These are phyloP conservation scores for Mobula birostris DNA, from an alignment of 2,113 vertebrate genomes.

Conservation along the genomic window DNA sequence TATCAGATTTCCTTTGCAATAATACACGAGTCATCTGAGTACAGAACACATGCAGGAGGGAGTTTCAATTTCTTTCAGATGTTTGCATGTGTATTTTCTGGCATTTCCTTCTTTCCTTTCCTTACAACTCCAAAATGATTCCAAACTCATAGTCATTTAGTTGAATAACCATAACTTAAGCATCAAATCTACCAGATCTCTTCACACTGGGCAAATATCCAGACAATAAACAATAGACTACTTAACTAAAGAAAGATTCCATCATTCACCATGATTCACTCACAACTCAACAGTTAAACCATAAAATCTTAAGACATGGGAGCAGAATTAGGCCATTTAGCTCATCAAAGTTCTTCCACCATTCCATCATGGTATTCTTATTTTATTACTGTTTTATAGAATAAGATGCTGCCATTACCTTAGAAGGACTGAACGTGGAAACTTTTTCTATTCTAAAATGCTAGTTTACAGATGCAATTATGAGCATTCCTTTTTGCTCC, in stretches of 20 bases:
- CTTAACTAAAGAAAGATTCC: neutral
- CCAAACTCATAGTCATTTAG: neutral
- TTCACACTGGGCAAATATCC: neutral
- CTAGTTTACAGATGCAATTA: neutral
- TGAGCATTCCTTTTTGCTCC: neutral
- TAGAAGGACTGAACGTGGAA: neutral
- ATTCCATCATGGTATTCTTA: neutral
- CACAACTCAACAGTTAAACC: neutral
- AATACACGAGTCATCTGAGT: neutral
- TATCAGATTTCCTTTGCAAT: constrained; percentile 17
- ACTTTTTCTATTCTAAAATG: neutral
- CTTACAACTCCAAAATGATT: neutral
- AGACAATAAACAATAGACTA: neutral
- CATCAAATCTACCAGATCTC: neutral
- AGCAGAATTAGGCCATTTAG: too few relatives aligned
- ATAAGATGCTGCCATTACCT: neutral
- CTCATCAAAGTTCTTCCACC: too few relatives aligned
- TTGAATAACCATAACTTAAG: too few relatives aligned
- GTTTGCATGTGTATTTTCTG: neutral
- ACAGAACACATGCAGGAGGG: neutral
- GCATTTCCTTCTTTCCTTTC: neutral
- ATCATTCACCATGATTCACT: neutral
- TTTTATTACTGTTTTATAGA: neutral
- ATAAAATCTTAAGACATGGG: too few relatives aligned
- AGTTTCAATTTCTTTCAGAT: neutral